Conservation (phyloP, 2,113 vertebrate species). For the Gavia stellata region DNA sequence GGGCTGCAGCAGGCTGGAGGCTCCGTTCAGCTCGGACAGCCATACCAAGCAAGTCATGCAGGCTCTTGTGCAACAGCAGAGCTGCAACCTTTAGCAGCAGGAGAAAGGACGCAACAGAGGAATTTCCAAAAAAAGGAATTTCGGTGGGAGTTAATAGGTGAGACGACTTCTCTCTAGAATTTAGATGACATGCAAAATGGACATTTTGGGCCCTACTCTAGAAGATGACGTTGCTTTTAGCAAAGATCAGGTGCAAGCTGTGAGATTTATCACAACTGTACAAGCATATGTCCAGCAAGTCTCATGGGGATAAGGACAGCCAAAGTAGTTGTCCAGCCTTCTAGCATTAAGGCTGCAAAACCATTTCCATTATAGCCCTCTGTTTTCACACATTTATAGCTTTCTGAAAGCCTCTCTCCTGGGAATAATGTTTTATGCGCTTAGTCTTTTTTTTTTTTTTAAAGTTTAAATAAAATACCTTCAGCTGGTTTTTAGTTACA, state of each 20-base stretch:
- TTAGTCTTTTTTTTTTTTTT: background rate
- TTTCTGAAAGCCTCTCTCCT: conserved; percentile 4
- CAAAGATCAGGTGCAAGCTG: background rate
- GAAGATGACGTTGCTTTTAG: background rate
- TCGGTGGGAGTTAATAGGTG: background rate
- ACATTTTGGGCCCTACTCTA: background rate
- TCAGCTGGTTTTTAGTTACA: conserved; percentile 36
- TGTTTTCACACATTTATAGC: conserved; percentile 31
- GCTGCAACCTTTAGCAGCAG: background rate
- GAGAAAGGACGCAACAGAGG: background rate
- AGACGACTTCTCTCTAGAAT: background rate
- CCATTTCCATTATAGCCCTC: background rate
- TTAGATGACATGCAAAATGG: background rate
- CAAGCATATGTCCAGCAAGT: background rate
- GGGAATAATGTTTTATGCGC: conserved; percentile 13
- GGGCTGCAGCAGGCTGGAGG: background rate
- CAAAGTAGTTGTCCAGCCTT: conserved; percentile 37
- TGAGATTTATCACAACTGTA: conserved; percentile 5
- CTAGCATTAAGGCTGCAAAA: conserved; percentile 2
- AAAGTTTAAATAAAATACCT: conserved; percentile 23
- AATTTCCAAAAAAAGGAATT: background rate
- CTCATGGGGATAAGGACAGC: background rate
- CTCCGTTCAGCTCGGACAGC: background rate
- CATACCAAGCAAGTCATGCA: background rate
- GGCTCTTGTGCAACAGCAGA: background rate